Evolutionary conservation across 1,140 invertebrate species (phyloP).

Genomic region (Psilanteris sp.): DNA sequence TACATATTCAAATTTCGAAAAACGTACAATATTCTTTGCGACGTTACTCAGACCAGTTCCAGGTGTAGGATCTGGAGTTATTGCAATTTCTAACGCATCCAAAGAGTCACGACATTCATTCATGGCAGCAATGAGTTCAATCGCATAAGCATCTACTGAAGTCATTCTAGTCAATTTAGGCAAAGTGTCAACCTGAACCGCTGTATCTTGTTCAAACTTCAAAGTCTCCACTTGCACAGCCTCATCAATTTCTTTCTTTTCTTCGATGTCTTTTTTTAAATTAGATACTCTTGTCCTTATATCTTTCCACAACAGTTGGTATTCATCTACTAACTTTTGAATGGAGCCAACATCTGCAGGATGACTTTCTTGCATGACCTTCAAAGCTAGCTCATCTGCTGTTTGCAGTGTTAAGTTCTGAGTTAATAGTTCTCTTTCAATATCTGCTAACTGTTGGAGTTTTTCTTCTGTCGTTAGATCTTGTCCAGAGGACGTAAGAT

Average conservation of each 20-base stretch:
- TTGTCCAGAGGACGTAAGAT: constrained; percentile 80
- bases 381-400: constrained; percentile 82
- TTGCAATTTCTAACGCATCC: constrained; percentile 80
- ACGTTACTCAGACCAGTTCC: constrained; percentile 80
- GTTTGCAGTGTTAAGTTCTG: constrained; percentile 80
- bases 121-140: constrained; percentile 85
- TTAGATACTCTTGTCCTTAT: constrained; percentile 81
- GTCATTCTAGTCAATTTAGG: constrained; percentile 84
- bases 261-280: constrained; percentile 78
- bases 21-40: constrained; percentile 81
- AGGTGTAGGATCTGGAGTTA: constrained; percentile 80
- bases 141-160: constrained; percentile 88
- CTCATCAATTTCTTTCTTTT: constrained; percentile 80
- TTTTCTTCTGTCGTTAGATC: constrained; percentile 71
- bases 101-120: constrained; percentile 82
- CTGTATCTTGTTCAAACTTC: constrained; percentile 86
- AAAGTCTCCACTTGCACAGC: constrained; percentile 86
- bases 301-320: constrained; percentile 84
- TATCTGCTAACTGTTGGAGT: constrained; percentile 78
- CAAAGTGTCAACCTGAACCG: constrained; percentile 89
- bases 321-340: constrained; percentile 85
- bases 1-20: too few relatives aligned
- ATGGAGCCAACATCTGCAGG: constrained; percentile 80
- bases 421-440: constrained; percentile 82
- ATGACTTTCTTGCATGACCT: constrained; percentile 82